Percentiles rank a stretch among this genome's conserved stretches.
Evolutionary conservation across 2,888 invertebrate species (phyloP).

Genomic region (Brachyopa scutellaris): DNA sequence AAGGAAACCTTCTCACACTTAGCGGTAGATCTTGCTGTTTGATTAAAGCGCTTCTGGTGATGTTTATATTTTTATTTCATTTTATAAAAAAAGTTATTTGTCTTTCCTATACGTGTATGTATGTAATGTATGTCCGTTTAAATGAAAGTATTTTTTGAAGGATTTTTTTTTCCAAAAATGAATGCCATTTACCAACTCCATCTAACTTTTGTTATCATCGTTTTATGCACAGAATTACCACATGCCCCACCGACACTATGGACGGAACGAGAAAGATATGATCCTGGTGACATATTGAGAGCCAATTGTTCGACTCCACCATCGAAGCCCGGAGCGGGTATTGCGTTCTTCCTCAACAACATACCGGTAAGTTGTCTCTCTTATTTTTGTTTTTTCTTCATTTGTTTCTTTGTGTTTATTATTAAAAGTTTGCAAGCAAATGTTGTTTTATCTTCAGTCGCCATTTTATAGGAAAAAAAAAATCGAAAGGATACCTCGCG

Average conservation of each 20-base stretch:
- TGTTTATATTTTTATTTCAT: slow-evolving; percentile 42
- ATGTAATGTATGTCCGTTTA: too few relatives aligned
- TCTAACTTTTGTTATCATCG: neutral
- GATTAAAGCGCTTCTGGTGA: slow-evolving; percentile 12
- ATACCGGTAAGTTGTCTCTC: slow-evolving; percentile 84
- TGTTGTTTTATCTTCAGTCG: slow-evolving; percentile 5
- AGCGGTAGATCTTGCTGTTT: slow-evolving; percentile 12
- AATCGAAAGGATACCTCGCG: neutral
- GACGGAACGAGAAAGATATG: slow-evolving; percentile 87
- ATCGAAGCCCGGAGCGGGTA: slow-evolving; percentile 86
- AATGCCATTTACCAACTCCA: too few relatives aligned
- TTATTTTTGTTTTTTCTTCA: slow-evolving; percentile 3
- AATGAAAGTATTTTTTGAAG: too few relatives aligned
- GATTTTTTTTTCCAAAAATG: too few relatives aligned
- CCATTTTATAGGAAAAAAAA: neutral
- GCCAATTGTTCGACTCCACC: slow-evolving; percentile 89
- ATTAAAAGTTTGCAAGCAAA: slow-evolving; percentile 39
- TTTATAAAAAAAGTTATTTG: neutral
- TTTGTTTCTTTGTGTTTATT: slow-evolving; percentile 25
- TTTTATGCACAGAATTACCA: slow-evolving; percentile 85
- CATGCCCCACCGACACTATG: slow-evolving; percentile 85
- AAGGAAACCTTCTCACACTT: neutral
- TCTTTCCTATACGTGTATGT: neutral
- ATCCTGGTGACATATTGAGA: slow-evolving; percentile 86
- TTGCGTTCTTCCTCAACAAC: slow-evolving; percentile 88